Base-by-base conservation (phyloP, 1,140 invertebrate genomes). In the Panulirus ornatus region DNA sequence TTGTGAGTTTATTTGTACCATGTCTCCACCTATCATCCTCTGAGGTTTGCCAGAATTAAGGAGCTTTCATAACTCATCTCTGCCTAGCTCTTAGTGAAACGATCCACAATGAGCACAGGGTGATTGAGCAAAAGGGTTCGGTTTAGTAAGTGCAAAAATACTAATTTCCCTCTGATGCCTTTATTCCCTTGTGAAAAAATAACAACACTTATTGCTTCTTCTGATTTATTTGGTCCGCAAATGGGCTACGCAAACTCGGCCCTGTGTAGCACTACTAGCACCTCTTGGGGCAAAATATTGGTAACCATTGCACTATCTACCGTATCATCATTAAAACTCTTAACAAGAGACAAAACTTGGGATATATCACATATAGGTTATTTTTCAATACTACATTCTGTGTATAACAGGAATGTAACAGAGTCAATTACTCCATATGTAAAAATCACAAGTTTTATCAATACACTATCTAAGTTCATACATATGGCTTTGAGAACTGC, bases 171-270 rank as follows among this genome's bases (percentile, higher is more conserved):
- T 71, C 70, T 34, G 36, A 76, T 89, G 40, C 30, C 44, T 83
- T 82, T 89, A 89, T 76, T 89, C 66, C 51, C 38, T 89, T 42
- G 63, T 83, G 79, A 83, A 82, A 85, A 75, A 83, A 89, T 83
- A 89, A 89, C 38, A 89, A 83, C 87, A 82, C 79, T 89, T 81
- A 76, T 87, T 83, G 88, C 88, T 91, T 76, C 58, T 51, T 83
- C 82, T 71, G 76, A 94, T 84, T 88, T 87, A 76, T 86, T 85
- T 87, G 90, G 91, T 88, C 90, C 84, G 66, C 84, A 58, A 79
- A 42, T 76, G 81, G 75, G 78, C 63, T 89, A 38, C 42, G 42
- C 47, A 90, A 84, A 73, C 83, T 84, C 19, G 79, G 51, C 79
- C 79, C 51, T 86, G 84, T 86, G 36, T 84, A 63, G 81, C 51